Evolutionary conservation across 2,888 invertebrate species (phyloP), one percentile per base, ranked within the genome.

Genomic region (Aradus depressus): DNA sequence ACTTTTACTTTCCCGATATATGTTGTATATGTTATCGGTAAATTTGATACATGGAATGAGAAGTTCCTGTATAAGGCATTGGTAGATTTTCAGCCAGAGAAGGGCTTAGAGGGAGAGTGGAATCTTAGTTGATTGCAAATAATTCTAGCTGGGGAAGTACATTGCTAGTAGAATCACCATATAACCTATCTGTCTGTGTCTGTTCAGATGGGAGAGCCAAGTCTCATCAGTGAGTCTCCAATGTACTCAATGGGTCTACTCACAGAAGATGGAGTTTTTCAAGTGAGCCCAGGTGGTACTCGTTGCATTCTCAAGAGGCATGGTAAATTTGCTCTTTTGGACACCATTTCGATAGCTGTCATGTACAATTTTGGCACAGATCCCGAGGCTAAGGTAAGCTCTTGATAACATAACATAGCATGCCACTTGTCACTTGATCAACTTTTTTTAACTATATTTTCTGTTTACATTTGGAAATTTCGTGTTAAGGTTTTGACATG

Each of bases 331-430:
- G 22, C 32, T 14, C 21, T 47, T 47, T 18, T 37, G 23, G 38
- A 47, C 16, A 19, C 47, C 35, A 47, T 38, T 47, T 47, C 47
- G 37, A 19, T 47, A 38, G 22, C 34, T 37, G 38, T 47, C 47
- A 37, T 37, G 26, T 12, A 47, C 3, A 19, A 47, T 37, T 32
- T 47, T 47, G 47, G 28, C 21, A 23, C 47, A 37, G 37, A 47
- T 47, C 37, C 47, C 47, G 47, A 47, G 47, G 47, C 47, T 47
- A 35, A 47, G 26, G 47, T 47, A 47, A 22, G 26, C n/a, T 26
- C 37, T 47, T 12, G 37, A 19, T 12, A 37, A 47, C 47, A 47
- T 47, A 34, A 18, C 38, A 47, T 25, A n/a, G n/a, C n/a, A n/a
- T 14, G 4, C 35, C 22, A 16, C 35, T 21, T 18, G 39, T 39